Conservation (phyloP, 2,113 vertebrate genomes). For the Micromys minutus region DNA sequence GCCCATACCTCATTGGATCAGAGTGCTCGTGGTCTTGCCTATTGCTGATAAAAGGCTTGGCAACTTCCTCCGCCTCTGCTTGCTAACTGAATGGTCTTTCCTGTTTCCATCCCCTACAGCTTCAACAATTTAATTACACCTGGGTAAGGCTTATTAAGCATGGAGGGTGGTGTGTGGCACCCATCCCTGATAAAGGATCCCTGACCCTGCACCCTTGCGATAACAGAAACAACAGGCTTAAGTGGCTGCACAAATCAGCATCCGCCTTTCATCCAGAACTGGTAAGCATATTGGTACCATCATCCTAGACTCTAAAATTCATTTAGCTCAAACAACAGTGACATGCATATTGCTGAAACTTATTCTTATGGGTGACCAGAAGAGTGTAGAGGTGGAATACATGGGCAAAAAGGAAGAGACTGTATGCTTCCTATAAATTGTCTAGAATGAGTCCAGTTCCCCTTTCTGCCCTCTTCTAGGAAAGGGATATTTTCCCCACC, state of each 20-base stretch:
- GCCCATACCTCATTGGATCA: background rate
- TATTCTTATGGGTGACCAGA: background rate
- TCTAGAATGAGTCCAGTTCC: background rate
- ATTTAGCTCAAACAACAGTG: conserved; percentile 1
- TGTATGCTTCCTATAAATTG: background rate
- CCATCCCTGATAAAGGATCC: background rate
- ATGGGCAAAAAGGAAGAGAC: background rate
- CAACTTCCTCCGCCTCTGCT: background rate
- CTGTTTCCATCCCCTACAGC: conserved; percentile 81
- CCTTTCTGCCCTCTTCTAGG: background rate
- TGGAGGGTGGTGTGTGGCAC: conserved; percentile 86
- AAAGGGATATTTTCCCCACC: background rate
- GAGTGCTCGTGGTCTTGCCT: background rate
- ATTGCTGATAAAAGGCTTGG: background rate
- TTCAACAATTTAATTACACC: conserved; percentile 95
- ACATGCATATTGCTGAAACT: background rate
- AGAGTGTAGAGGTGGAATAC: background rate
- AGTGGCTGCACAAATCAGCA: conserved; percentile 90
- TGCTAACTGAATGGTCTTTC: background rate
- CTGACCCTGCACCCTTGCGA: conserved; percentile 85
- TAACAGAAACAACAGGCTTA: conserved; percentile 79
- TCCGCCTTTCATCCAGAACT: conserved; percentile 81
- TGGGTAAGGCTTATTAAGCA: conserved; percentile 93
- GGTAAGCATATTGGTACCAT: conserved; percentile 84
- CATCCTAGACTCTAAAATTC: conserved; percentile 10